Conservation (phyloP, 1,140 invertebrate genomes). For the Philopotamus ludificatus region DNA sequence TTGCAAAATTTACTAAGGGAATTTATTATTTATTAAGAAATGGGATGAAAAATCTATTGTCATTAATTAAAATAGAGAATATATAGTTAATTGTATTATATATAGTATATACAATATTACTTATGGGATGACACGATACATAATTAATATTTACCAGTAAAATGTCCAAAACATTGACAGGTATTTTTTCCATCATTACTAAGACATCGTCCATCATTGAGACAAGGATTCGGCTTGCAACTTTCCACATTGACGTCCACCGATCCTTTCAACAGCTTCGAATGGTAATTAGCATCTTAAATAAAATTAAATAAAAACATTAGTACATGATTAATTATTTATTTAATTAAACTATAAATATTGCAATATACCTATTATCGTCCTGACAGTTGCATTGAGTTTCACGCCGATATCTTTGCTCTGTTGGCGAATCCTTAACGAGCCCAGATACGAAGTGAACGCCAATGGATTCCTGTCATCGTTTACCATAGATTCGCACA, state of each 20-base stretch:
- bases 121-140: too few relatives aligned
- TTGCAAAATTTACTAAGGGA: too few relatives aligned
- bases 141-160: slow-evolving; percentile 53
- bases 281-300: slow-evolving; percentile 61
- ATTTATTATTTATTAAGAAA: too few relatives aligned
- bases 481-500: slow-evolving; percentile 56
- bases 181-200: slow-evolving; percentile 52
- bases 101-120: too few relatives aligned
- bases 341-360: slow-evolving; percentile 6
- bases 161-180: slow-evolving; percentile 66
- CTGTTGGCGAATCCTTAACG: slow-evolving; percentile 58
- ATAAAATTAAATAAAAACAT: slow-evolving; percentile 23
- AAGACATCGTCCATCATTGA: slow-evolving; percentile 64
- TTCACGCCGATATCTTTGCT: slow-evolving; percentile 49
- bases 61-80: too few relatives aligned
- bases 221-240: slow-evolving; percentile 69
- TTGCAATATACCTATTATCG: slow-evolving; percentile 24
- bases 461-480: slow-evolving; percentile 53
- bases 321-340: slow-evolving; percentile 14
- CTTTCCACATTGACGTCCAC: slow-evolving; percentile 59
- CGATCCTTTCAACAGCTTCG: slow-evolving; percentile 58
- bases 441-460: slow-evolving; percentile 64
- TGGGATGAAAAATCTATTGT: too few relatives aligned
- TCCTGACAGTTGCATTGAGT: slow-evolving; percentile 55
- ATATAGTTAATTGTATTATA: too few relatives aligned